These are phyloP conservation scores for Lasioglossum marginatum DNA, from an alignment of 2,888 invertebrate genomes.

Conservation along the genomic window DNA sequence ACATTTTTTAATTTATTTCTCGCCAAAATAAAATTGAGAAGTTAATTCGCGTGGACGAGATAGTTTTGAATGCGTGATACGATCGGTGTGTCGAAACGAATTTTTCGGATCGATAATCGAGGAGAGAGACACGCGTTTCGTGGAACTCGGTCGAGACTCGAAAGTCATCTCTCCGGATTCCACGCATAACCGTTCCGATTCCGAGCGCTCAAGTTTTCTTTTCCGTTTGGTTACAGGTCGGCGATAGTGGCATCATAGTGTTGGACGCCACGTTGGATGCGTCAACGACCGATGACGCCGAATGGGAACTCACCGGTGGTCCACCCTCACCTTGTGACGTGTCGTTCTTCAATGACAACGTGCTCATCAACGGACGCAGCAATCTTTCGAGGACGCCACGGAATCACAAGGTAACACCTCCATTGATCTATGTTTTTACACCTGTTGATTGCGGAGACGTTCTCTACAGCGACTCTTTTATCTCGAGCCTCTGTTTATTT, in stretches of 20 bases:
- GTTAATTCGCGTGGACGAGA: not conserved
- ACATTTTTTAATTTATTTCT: not conserved
- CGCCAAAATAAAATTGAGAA: not conserved
- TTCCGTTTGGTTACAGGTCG: constrained; percentile 84
- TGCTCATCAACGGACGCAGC: constrained; percentile 95
- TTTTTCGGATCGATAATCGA: constrained; percentile 3
- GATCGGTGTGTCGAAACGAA: not conserved
- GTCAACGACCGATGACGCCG: constrained; percentile 88
- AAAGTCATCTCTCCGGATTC: constrained; percentile 57
- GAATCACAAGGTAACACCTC: constrained; percentile 86
- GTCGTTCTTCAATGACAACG: constrained; percentile 94
- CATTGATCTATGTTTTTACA: not conserved
- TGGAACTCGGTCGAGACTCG: constrained; percentile 52
- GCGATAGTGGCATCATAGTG: constrained; percentile 88
- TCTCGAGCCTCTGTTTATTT: not conserved
- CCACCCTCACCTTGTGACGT: constrained; percentile 94
- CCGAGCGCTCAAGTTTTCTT: constrained; percentile 18
- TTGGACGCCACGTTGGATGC: constrained; percentile 87
- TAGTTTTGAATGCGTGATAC: not conserved
- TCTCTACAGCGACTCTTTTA: not conserved
- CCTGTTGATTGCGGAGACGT: not conserved
- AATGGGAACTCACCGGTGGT: constrained; percentile 86
- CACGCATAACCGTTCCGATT: constrained; percentile 39
- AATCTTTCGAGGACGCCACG: constrained; percentile 89
- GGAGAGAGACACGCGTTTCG: constrained; percentile 13